phyloP scores from a whole-genome alignment of 2,797 vertebrate genomes.

The Pipistrellus nathusii region DNA sequence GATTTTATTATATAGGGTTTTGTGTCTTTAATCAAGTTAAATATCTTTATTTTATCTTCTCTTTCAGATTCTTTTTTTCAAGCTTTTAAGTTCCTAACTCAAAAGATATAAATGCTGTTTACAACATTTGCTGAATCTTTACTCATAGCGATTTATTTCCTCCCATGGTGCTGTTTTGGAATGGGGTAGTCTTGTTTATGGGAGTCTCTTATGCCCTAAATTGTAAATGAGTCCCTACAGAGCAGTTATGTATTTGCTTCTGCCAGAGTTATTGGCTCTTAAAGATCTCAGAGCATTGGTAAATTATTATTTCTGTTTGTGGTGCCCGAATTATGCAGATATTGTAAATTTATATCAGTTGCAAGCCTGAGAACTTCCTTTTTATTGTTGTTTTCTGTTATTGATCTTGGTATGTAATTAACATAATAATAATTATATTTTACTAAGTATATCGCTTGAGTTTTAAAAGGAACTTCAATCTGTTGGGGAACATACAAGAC shows the following conservation, averaged over 20 bases:
- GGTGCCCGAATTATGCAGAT: constrained; percentile 44
- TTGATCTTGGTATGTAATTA: background rate
- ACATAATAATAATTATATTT: background rate
- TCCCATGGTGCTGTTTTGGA: background rate
- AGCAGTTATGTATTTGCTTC: constrained; percentile 42
- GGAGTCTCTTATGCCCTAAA: background rate
- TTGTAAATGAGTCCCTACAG: constrained; percentile 44
- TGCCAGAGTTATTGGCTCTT: constrained; percentile 49
- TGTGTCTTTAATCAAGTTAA: constrained; percentile 31
- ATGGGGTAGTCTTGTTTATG: constrained; percentile 28
- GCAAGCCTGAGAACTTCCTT: background rate
- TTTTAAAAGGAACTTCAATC: background rate
- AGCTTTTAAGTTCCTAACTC: constrained; percentile 43
- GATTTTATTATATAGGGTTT: background rate
- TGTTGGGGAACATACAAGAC: too few species aligned
- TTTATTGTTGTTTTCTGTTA: background rate
- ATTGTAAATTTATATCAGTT: constrained; percentile 6
- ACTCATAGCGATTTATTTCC: constrained; percentile 53
- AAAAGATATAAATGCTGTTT: background rate
- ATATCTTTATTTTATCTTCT: background rate
- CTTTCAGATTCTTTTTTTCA: constrained; percentile 5
- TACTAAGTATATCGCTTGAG: background rate
- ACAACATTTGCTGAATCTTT: background rate
- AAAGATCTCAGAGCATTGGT: constrained; percentile 41
- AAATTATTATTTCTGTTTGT: constrained; percentile 54